A percentile compares a stretch with the other conserved stretches of the same genome.
phyloP scores from a whole-genome alignment of 2,113 vertebrate genomes.

The Carettochelys insculpta region DNA sequence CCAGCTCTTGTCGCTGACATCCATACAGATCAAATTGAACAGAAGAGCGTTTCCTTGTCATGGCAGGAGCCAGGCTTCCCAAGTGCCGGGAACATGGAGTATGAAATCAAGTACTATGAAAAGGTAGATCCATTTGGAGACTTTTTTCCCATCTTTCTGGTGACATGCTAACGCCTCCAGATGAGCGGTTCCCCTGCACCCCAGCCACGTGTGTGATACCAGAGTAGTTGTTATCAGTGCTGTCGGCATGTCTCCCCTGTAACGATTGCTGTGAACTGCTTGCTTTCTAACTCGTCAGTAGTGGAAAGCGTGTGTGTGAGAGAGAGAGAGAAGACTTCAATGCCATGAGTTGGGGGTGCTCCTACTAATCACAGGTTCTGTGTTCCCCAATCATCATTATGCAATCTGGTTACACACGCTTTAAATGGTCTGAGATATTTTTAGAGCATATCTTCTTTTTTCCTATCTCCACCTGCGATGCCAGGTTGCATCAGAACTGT shows the following conservation, averaged over 20 bases:
- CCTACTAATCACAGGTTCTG: not conserved
- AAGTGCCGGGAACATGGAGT: constrained; percentile 84
- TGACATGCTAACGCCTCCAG: fast-evolving
- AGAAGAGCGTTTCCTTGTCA: constrained; percentile 88
- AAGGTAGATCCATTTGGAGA: constrained; percentile 81
- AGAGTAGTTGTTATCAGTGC: not conserved
- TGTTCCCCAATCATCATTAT: not conserved
- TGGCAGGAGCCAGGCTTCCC: constrained; percentile 85
- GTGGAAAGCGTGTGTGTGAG: not conserved
- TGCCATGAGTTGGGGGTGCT: not conserved
- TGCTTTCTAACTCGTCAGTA: fast-evolving
- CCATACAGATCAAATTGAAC: constrained; percentile 87
- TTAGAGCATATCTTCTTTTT: not conserved
- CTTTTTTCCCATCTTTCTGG: fast-evolving
- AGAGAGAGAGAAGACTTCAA: not conserved
- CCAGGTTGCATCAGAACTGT: not conserved
- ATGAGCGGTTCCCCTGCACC: fast-evolving
- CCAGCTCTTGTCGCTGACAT: constrained; percentile 85
- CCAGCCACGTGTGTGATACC: fast-evolving
- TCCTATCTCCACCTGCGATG: not conserved
- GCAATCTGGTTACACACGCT: not conserved
- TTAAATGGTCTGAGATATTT: not conserved
- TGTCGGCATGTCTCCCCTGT: fast-evolving
- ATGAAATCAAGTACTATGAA: constrained; percentile 95
- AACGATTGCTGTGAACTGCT: fast-evolving